Percentiles rank a stretch among this genome's conserved stretches.
These are phyloP conservation scores for Pseudopleuronectes americanus DNA, from an alignment of 2,797 vertebrate species.

Conservation along the genomic window DNA sequence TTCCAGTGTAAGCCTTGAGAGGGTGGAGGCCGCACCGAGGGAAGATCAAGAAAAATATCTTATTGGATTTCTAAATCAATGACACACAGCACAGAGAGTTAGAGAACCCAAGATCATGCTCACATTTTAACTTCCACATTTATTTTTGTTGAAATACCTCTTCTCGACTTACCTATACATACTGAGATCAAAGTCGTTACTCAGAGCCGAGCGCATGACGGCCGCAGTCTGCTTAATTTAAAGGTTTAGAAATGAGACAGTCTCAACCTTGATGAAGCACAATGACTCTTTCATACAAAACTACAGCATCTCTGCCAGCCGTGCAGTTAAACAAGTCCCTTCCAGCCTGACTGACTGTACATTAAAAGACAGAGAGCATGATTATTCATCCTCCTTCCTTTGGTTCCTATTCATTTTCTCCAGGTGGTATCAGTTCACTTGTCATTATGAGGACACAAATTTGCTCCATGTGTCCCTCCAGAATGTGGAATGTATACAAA, in stretches of 20 bases:
- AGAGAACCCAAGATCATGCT: conserved; percentile 14
- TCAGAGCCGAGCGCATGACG: conserved; percentile 29
- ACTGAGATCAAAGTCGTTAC: conserved; percentile 39
- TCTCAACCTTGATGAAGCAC: conserved; percentile 58
- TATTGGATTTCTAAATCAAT: not conserved
- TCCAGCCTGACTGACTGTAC: conserved; percentile 66
- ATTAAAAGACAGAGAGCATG: conserved; percentile 63
- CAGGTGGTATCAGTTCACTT: conserved; percentile 47
- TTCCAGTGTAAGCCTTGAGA: too few species aligned
- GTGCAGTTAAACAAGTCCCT: conserved; percentile 56
- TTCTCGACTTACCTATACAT: conserved; percentile 42
- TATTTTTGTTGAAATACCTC: conserved; percentile 34
- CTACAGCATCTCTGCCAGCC: conserved; percentile 46
- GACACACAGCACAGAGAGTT: conserved; percentile 9
- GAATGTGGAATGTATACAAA: conserved; percentile 24
- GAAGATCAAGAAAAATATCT: too few species aligned
- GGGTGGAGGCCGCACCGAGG: too few species aligned
- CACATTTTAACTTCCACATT: conserved; percentile 35
- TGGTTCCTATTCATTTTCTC: conserved; percentile 69
- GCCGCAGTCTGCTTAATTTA: conserved; percentile 65
- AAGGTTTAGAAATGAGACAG: conserved; percentile 63
- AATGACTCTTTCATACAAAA: conserved; percentile 65
- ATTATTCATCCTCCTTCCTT: conserved; percentile 52
- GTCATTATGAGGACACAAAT: conserved; percentile 25
- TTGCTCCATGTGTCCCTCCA: conserved; percentile 33